Evolutionary conservation across 2,888 invertebrate genomes (phyloP), one percentile per base, ranked within the genome.

Genomic region (Andrena minutula): DNA sequence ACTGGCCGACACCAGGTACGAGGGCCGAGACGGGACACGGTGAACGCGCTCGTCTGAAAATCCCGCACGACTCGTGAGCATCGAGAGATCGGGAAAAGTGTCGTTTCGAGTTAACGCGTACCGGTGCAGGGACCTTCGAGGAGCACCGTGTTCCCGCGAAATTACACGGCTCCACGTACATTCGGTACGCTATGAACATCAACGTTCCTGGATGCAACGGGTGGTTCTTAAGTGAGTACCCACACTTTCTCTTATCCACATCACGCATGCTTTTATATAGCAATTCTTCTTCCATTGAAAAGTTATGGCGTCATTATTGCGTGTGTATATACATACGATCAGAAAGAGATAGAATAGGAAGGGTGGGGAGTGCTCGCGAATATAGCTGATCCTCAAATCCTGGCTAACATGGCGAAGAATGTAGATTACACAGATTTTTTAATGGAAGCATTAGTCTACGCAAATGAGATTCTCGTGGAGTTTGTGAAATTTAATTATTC

Each of bases 161-260:
- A 84, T 84, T 86, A 77, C 72, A 84, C 78, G 79, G 79, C 70
- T 82, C 75, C 75, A 79, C 75, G 72, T 81, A 75, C 75, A 82
- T 83, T 81, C 79, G 83, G 85, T 87, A 82, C 81, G 86, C 84
- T 89, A 88, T 89, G 88, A 89, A 86, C 83, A 85, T 88, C 85
- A 74, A 85, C 82, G 80, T 82, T 69, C 82, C 74, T 69, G 85
- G 82, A 74, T 84, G 70, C 69, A 89, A 87, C 88, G 87, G 85
- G 80, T 87, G 84, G 75, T 88, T 84, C 65, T 78, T 79, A 86
- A 88, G 89, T 89, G 85, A 89, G 89, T 88, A 65, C 4, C 23
- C n/a, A 65, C 7, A 35, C 51, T 49, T 73, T 51, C 47, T 32
- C 63, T 32, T 32, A 16, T n/a, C 7, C 41, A n/a, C 26, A 23